phyloP scores from a whole-genome alignment of 2,888 invertebrate genomes.

The Strigamia transsilvanica region DNA sequence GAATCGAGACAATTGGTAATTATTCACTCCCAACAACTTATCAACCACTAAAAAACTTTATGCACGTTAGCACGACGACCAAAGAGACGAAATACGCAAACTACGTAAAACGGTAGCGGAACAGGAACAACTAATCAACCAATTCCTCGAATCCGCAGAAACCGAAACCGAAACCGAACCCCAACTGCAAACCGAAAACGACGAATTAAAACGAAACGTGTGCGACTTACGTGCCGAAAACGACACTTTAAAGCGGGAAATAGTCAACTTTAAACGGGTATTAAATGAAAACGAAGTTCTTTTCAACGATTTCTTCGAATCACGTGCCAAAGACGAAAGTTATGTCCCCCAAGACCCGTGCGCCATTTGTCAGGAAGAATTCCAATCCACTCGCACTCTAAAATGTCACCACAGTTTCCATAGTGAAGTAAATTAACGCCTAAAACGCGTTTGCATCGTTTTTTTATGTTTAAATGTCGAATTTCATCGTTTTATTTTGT shows the following conservation, averaged over 20 bases:
- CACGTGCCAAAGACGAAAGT: neutral
- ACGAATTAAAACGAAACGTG: neutral
- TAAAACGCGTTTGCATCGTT: neutral
- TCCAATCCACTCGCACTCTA: neutral
- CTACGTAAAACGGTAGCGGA: neutral
- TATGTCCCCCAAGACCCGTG: neutral
- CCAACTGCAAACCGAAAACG: neutral
- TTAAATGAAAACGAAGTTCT: neutral
- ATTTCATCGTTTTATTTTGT: neutral
- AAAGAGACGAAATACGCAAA: neutral
- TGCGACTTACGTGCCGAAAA: neutral
- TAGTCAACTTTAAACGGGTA: neutral
- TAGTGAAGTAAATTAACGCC: neutral
- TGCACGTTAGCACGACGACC: neutral
- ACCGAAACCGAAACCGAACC: neutral
- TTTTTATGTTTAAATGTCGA: neutral
- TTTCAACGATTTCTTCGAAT: neutral
- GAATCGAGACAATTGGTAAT: too few relatives aligned
- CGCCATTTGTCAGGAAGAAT: conserved; percentile 3
- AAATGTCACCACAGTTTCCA: neutral
- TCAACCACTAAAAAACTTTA: neutral
- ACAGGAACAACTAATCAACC: neutral
- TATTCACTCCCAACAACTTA: too few relatives aligned
- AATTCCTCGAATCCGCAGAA: neutral
- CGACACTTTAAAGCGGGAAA: neutral